Evolutionary conservation across 64 coral and sea anemone species (phyloP).

Genomic region (Porites australiensis): DNA sequence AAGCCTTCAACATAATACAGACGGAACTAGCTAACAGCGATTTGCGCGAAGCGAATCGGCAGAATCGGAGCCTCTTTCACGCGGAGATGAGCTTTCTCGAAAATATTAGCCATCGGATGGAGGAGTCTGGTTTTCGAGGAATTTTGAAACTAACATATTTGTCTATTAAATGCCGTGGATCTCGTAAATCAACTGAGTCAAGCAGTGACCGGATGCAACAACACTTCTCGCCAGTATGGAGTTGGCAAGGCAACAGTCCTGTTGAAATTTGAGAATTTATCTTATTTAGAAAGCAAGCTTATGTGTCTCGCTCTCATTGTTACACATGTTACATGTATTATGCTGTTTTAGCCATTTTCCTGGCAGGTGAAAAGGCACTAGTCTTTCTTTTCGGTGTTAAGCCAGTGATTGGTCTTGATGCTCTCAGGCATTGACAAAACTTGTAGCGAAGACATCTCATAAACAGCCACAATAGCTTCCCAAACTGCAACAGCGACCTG

Average conservation of each 20-base stretch:
- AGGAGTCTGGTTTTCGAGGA: conserved; percentile 1
- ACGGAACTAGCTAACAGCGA: neutral
- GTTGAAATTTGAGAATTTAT: too few relatives aligned
- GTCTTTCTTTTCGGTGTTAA: conserved; percentile 15
- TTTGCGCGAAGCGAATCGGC: neutral
- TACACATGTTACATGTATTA: neutral
- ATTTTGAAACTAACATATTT: conserved; percentile 29
- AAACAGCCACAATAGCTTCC: conserved; percentile 17
- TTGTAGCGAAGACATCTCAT: conserved; percentile 18
- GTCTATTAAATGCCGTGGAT: conserved; percentile 30
- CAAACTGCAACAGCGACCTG: conserved; percentile 4
- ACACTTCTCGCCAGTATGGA: neutral
- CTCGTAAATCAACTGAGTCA: conserved; percentile 9
- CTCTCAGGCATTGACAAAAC: conserved; percentile 37
- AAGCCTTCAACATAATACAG: conserved; percentile 15
- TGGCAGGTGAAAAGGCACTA: conserved; percentile 41
- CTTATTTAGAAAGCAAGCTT: conserved; percentile 28
- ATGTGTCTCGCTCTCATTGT: conserved; percentile 5
- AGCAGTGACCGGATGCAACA: conserved; percentile 45
- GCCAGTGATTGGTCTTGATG: conserved; percentile 16
- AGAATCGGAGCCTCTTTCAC: neutral
- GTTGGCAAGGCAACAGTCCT: too few relatives aligned
- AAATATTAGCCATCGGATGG: conserved; percentile 25
- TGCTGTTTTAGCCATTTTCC: conserved; percentile 13
- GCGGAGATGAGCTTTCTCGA: conserved; percentile 39